Base-by-base conservation (phyloP, 2,797 vertebrate species). In the Molossus molossus region DNA sequence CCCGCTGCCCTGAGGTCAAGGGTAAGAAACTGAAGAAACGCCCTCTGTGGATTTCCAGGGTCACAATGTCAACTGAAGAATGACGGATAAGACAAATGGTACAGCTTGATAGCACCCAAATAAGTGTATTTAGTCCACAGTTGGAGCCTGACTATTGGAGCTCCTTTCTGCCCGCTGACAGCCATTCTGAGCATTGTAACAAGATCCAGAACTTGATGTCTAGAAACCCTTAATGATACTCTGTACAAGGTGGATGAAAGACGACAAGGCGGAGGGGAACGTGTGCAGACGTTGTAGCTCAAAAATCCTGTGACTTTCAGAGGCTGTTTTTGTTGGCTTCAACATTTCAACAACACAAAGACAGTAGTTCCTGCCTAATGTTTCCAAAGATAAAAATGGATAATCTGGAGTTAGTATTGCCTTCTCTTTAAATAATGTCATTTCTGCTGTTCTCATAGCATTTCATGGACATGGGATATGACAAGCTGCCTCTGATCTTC, bases 31-130 rank as follows among this genome's bases (percentile, higher is more conserved):
- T 75, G 5, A 69, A 50, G 40, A 70, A 92, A 9, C 0, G 3
- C 67, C 48, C 45, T 94, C 40, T 65, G 81, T 96, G 91, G 15
- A 82, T 97, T 96, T 90, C 86, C 77, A 62, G 29, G 96, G 96
- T 96, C 95, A 81, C n/a, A n/a, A 29, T 73, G 79, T 86, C 90
- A 90, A 33, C 33, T n/a, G n/a, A 96, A 96, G 94, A 84, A 64
- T 0, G 76, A 77, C 76, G 72, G 57, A 79, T 95, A 92, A 33
- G 67, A 48, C 94, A 80, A 91, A 84, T 0, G 14, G 45, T 94
- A 58, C 45, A 88, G 67, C 2, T 20, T 17, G 95, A 81, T 90
- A 92, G 77, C 50, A 33, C 69, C 70, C 67, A 64, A 80, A 76
- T 81, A 73, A 21, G 45, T 23, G 12, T 29, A 62, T 57, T 93